Conservation (phyloP, 2,113 vertebrate species). For the Bothrops jararaca region DNA sequence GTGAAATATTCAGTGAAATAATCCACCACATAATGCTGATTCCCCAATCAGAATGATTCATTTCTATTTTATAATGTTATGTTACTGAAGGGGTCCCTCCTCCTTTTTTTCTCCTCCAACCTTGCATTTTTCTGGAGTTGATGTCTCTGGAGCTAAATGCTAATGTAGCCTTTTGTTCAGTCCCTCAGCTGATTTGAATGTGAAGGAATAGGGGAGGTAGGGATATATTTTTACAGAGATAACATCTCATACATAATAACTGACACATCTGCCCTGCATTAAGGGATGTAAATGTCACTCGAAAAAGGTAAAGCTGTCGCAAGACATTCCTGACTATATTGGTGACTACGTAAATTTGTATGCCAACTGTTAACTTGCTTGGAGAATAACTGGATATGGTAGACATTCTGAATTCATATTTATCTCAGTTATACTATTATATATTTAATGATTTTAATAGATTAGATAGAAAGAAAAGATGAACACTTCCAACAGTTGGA, state of each 20-base stretch:
- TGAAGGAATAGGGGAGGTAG: constrained; percentile 17
- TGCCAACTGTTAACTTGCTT: background rate
- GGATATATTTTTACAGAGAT: background rate
- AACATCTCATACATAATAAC: constrained; percentile 6
- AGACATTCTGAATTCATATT: constrained; percentile 29
- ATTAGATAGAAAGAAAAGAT: background rate
- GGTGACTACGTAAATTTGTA: background rate
- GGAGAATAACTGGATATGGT: background rate
- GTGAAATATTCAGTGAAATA: constrained; percentile 35
- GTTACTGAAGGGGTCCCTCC: constrained; percentile 5
- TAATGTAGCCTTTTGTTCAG: constrained; percentile 37
- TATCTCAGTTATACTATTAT: background rate
- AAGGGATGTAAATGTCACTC: constrained; percentile 5
- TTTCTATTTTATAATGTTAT: background rate
- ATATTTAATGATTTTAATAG: background rate
- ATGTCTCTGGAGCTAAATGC: constrained; percentile 18
- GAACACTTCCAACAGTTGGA: background rate
- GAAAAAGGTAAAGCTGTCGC: background rate
- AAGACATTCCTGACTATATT: constrained; percentile 13
- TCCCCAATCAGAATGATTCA: background rate
- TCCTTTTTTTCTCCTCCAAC: background rate
- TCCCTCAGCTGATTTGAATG: constrained; percentile 11
- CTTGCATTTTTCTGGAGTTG: constrained; percentile 13
- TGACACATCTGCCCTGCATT: background rate
- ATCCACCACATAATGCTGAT: constrained; percentile 40